phyloP scores from a whole-genome alignment of 2,797 vertebrate species.

The Trichosurus vulpecula region DNA sequence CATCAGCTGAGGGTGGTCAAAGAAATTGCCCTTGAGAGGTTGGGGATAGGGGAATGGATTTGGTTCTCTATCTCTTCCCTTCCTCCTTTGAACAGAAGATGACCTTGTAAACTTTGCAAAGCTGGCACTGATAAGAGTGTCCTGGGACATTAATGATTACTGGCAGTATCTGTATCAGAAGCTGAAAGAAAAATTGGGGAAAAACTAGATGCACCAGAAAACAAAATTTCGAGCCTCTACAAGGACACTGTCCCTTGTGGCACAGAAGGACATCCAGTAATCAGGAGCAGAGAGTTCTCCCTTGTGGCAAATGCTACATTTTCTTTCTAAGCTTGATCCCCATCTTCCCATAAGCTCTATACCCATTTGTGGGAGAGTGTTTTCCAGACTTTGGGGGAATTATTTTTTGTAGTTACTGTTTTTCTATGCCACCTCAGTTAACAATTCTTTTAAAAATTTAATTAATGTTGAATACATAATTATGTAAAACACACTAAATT shows the following conservation, averaged over 20 bases:
- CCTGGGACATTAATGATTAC: neutral
- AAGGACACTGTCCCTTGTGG: neutral
- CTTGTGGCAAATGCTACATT: neutral
- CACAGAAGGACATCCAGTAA: neutral
- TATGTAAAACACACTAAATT: neutral
- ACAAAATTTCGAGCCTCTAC: neutral
- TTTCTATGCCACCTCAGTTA: neutral
- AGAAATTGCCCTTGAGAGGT: neutral
- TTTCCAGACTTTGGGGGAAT: neutral
- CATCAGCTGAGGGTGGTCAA: neutral
- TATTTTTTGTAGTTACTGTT: neutral
- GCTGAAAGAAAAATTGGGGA: neutral
- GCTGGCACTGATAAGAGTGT: neutral
- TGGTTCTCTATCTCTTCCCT: neutral
- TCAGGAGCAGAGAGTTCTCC: neutral
- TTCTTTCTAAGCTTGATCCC: neutral
- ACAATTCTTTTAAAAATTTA: neutral
- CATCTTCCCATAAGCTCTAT: neutral
- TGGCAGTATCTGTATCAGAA: neutral
- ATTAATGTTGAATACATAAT: neutral
- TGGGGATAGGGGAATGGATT: neutral
- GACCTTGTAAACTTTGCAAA: neutral
- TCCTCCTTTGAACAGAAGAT: neutral
- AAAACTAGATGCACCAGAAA: neutral
- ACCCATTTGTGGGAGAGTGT: neutral